Conservation (phyloP, 2,888 invertebrate genomes). For the Rotaria socialis region DNA sequence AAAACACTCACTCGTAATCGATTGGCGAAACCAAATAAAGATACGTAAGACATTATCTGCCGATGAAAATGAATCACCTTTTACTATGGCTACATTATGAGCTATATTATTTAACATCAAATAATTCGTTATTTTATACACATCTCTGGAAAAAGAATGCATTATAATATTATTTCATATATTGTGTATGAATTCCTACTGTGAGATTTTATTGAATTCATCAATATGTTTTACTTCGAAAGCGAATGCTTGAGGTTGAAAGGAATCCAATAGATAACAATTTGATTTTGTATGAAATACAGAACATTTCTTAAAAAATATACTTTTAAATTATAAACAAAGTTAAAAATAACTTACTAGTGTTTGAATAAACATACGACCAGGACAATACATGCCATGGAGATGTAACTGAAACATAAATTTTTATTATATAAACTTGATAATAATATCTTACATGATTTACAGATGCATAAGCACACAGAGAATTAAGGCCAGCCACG, state of each 20-base stretch:
- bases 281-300: background rate
- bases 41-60: background rate
- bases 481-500: background rate
- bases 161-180: no score
- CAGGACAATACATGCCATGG: background rate
- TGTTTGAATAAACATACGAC: background rate
- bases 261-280: background rate
- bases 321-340: background rate
- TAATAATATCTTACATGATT: background rate
- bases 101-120: background rate
- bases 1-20: background rate
- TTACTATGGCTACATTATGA: background rate
- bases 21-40: slow-evolving; percentile 20
- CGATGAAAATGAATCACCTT: slow-evolving; percentile 27
- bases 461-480: background rate
- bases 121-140: background rate
- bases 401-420: background rate
- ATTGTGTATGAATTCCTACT: background rate
- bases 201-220: background rate
- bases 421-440: no score
- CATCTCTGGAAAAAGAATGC: background rate
- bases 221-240: background rate
- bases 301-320: background rate
- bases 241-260: slow-evolving; percentile 12
- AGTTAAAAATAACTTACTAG: background rate